A percentile compares a stretch with the other conserved stretches of the same genome.
phyloP scores from a whole-genome alignment of 2,113 vertebrate species.

The Lepidothrix coronata region DNA sequence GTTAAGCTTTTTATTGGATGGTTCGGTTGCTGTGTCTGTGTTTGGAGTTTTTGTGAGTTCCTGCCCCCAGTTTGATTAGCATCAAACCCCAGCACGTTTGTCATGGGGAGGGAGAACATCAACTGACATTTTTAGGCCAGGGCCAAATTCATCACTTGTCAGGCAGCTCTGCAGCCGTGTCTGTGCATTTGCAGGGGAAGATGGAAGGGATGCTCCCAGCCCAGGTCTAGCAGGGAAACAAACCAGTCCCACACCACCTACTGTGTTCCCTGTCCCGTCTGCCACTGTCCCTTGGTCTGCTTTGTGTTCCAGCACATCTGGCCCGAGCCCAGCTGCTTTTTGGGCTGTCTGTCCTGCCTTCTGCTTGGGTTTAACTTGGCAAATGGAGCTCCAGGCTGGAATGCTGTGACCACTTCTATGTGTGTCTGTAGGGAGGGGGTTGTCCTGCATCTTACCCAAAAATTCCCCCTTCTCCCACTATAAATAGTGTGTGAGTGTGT shows the following conservation, averaged over 20 bases:
- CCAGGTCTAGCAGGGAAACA: background rate
- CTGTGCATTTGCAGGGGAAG: background rate
- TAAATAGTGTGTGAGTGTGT: background rate
- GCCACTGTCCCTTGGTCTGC: background rate
- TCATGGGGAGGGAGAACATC: background rate
- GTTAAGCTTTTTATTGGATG: background rate
- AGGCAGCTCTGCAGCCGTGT: background rate
- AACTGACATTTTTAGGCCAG: conserved; percentile 31
- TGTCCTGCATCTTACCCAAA: background rate
- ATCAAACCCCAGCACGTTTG: background rate
- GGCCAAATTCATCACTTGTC: background rate
- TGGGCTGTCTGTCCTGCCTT: background rate
- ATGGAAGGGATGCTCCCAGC: background rate
- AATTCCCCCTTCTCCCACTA: background rate
- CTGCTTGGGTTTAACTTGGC: background rate
- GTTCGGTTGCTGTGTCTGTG: background rate
- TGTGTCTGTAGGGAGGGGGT: too few species aligned
- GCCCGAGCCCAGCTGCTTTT: background rate
- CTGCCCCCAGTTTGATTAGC: background rate
- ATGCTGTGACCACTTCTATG: background rate
- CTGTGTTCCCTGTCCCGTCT: fast-evolving
- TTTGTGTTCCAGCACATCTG: background rate
- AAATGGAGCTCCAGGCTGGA: background rate
- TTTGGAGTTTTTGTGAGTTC: background rate
- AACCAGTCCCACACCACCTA: background rate